Evolutionary conservation across 2,888 invertebrate species (phyloP).

Genomic region (Acrobasis repandana): DNA sequence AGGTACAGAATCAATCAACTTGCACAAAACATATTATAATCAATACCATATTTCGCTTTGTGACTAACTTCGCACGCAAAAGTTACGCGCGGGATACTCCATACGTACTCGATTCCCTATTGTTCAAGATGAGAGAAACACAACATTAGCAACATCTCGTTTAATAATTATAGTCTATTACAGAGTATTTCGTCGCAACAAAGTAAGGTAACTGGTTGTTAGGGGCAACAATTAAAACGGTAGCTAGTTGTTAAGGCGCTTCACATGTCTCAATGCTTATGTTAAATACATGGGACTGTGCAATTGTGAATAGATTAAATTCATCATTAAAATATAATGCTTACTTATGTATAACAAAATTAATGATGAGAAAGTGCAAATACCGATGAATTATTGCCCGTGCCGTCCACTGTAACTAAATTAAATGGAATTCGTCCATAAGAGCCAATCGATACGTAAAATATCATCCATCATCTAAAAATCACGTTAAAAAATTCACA

Average conservation of each 20-base stretch:
- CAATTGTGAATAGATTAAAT: no score
- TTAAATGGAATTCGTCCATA: conserved; percentile 3
- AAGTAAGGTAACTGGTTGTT: conserved; percentile 24
- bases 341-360: no score
- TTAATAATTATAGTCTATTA: conserved; percentile 35
- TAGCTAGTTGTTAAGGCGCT: background rate
- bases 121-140: conserved; percentile 29
- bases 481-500: conserved; percentile 8
- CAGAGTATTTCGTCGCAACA: conserved; percentile 31
- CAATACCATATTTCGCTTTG: background rate
- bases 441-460: background rate
- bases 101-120: background rate
- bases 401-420: background rate
- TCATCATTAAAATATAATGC: no score
- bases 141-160: conserved; percentile 24
- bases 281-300: background rate
- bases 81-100: background rate
- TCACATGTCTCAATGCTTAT: background rate
- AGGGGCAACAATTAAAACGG: conserved; percentile 7
- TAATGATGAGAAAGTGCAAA: no score
- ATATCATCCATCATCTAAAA: background rate
- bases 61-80: background rate
- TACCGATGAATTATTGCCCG: background rate
- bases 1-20: background rate
- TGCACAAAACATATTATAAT: background rate